Evolutionary conservation across 2,888 invertebrate genomes (phyloP), one percentile per base, ranked within the genome.

Genomic region (Orgyia antiqua): DNA sequence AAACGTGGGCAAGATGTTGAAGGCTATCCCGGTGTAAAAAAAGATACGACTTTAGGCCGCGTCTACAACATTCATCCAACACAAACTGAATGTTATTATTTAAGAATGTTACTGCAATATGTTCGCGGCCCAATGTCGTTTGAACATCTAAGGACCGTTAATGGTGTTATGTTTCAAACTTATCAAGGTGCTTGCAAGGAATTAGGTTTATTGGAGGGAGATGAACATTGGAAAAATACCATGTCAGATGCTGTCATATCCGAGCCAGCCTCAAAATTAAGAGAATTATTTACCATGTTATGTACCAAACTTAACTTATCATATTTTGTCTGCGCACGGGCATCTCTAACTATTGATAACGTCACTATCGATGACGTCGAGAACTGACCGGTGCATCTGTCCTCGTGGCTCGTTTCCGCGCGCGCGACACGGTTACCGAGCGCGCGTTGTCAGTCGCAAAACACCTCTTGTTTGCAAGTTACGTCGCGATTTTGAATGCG

Each of bases 71-170:
- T 43, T 11, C 37, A 40, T 38, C 37, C 35, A 10, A 33, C 29
- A 10, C 32, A 42, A 34, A 20, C 30, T 11, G 31, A 38, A 24
- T 38, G 33, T 23, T 31, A 8, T 32, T 39, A 31, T 25, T 25
- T 31, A 1, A 20, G 20, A n/a, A 33, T 42, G 24, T 33, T 42
- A 30, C 10, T 33, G 29, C 32, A 34, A 20, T 12, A 39, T 33
- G 39, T 43, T 24, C 42, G 43, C 29, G 43, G 45, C 31, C 48
- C 45, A 31, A 48, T 19, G 24, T 49, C 39, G 27, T 49, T 49
- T 30, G 19, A 42, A 35, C 17, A 42, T 36, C 35, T 44, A 29
- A 38, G 31, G 13, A 45, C 42, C 24, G 42, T 47, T 1, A 33
- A 45, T 31, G 47, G 44, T 36, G 27, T 41, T 35, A 29, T 45